These are phyloP conservation scores for Girardinus metallicus DNA, from an alignment of 2,797 vertebrate genomes.

Conservation along the genomic window DNA sequence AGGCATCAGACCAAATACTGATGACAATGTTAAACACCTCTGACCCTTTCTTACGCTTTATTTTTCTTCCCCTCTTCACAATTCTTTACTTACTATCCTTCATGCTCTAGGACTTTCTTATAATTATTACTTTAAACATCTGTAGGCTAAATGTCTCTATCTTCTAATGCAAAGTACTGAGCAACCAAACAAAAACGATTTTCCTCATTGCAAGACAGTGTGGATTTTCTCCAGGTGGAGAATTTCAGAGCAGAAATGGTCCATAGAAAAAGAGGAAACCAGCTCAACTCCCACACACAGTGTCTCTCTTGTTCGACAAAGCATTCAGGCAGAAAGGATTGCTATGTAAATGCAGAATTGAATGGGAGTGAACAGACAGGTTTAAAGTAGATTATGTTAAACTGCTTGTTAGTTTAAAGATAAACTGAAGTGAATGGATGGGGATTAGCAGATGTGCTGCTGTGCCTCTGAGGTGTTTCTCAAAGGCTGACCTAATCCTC, in stretches of 20 bases:
- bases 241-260: slow-evolving; percentile 20
- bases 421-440: slow-evolving; percentile 59
- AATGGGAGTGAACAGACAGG: slow-evolving; percentile 68
- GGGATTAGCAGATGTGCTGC: slow-evolving; percentile 72
- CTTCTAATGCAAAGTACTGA: neutral
- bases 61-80: neutral
- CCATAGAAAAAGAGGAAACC: slow-evolving; percentile 24
- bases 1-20: neutral
- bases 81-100: neutral
- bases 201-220: neutral
- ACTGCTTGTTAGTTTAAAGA: slow-evolving; percentile 80
- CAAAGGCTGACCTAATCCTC: slow-evolving; percentile 63
- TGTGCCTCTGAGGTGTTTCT: slow-evolving; percentile 70
- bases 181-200: neutral
- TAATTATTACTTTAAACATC: neutral
- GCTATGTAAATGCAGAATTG: slow-evolving; percentile 71
- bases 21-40: neutral
- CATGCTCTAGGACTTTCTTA: neutral
- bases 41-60: neutral
- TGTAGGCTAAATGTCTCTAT: neutral
- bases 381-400: slow-evolving; percentile 78
- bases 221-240: slow-evolving; percentile 1
- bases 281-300: slow-evolving; percentile 14
- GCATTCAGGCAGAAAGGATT: slow-evolving; percentile 62
- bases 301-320: slow-evolving; percentile 27